These are phyloP conservation scores for Macquaria ambigua DNA, from an alignment of 2,113 vertebrate species.

Conservation along the genomic window DNA sequence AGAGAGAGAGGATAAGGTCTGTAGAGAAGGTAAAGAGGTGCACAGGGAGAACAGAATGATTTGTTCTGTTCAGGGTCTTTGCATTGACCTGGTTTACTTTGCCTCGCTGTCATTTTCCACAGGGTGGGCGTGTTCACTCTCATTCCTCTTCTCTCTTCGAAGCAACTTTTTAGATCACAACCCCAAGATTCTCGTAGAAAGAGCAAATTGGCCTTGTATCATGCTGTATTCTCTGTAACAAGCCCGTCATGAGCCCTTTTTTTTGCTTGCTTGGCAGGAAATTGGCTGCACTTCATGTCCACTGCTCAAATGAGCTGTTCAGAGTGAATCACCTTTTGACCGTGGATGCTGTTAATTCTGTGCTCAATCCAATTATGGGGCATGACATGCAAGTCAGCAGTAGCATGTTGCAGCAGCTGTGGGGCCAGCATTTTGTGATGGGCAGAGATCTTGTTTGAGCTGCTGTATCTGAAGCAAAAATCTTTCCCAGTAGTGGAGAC, in stretches of 20 bases:
- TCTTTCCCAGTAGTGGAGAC: neutral
- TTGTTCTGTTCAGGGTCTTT: constrained; percentile 68
- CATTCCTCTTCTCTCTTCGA: constrained; percentile 39
- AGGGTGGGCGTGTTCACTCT: constrained; percentile 29
- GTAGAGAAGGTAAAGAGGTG: constrained; percentile 33
- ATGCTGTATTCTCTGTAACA: neutral
- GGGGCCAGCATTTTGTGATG: constrained; percentile 2
- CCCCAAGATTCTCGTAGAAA: constrained; percentile 21
- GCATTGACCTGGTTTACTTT: constrained; percentile 73
- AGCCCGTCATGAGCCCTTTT: neutral
- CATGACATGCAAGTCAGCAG: constrained; percentile 12
- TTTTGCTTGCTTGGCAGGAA: neutral
- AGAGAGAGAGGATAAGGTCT: constrained; percentile 32
- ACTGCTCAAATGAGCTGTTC: constrained; percentile 22
- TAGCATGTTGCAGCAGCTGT: constrained; percentile 20
- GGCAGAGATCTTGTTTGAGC: constrained; percentile 13
- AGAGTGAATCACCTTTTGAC: constrained; percentile 35
- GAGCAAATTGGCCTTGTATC: constrained; percentile 2
- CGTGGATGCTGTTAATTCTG: constrained; percentile 34
- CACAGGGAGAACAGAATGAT: constrained; percentile 57
- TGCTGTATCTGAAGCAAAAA: neutral
- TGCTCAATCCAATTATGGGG: constrained; percentile 33
- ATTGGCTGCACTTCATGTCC: constrained; percentile 15
- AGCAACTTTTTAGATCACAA: constrained; percentile 49
- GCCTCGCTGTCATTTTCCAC: constrained; percentile 39